These are phyloP conservation scores for Squalus acanthias DNA, from an alignment of 2,797 vertebrate species.

Conservation along the genomic window DNA sequence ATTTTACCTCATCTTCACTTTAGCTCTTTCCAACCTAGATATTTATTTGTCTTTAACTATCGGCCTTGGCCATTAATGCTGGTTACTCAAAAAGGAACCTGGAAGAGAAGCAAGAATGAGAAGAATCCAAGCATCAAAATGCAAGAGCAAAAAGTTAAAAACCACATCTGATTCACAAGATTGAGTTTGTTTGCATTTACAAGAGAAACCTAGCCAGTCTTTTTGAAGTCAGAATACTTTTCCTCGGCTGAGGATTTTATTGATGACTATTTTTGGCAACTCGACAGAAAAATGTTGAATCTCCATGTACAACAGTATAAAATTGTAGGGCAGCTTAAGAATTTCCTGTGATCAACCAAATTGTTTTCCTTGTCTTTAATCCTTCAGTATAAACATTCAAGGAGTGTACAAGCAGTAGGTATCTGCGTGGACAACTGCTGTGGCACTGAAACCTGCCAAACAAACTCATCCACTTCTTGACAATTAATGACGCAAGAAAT, in stretches of 20 bases:
- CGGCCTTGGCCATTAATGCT: background rate
- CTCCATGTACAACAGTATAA: background rate
- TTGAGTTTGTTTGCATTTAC: background rate
- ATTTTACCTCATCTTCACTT: background rate
- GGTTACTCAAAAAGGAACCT: background rate
- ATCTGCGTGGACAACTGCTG: background rate
- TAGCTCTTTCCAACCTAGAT: background rate
- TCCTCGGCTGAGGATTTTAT: too few relatives aligned
- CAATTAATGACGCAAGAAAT: background rate
- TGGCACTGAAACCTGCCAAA: too few relatives aligned
- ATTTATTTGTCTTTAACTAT: background rate
- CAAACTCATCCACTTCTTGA: too few relatives aligned
- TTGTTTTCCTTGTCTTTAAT: background rate
- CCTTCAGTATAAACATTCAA: background rate
- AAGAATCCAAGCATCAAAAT: background rate
- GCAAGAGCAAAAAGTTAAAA: background rate
- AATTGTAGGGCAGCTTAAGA: background rate
- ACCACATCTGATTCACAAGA: background rate
- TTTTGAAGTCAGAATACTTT: background rate
- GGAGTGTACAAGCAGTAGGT: background rate
- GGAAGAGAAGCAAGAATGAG: background rate
- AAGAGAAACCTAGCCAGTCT: background rate
- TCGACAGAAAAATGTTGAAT: background rate
- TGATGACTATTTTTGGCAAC: too few relatives aligned
- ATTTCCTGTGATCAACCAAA: background rate